Conservation (phyloP, 2,113 vertebrate species). For the Columbina picui region DNA sequence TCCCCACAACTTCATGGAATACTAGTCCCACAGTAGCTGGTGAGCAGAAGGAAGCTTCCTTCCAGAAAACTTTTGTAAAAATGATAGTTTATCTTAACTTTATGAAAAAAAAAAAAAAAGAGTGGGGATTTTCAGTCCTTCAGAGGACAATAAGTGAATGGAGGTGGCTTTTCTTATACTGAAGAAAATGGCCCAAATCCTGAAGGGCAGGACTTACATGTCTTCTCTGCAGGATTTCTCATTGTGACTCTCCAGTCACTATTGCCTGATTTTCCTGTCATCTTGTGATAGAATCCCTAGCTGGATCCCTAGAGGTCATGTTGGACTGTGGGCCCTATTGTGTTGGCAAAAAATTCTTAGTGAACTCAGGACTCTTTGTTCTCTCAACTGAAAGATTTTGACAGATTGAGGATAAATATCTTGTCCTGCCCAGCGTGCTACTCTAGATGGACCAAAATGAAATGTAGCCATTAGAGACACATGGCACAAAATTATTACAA, state of each 20-base stretch:
- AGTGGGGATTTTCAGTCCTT: background rate
- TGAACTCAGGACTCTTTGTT: background rate
- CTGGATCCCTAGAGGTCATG: background rate
- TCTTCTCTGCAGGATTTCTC: background rate
- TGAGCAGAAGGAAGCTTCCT: background rate
- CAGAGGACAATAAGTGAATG: background rate
- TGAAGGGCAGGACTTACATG: background rate
- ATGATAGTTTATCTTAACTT: background rate
- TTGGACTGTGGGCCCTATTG: background rate
- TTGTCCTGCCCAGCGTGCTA: background rate
- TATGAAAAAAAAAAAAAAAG: background rate
- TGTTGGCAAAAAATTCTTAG: background rate
- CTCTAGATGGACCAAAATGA: background rate
- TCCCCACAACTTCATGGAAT: background rate
- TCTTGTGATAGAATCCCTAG: background rate
- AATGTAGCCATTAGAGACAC: background rate
- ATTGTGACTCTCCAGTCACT: background rate
- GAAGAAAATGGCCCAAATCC: background rate
- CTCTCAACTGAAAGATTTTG: background rate
- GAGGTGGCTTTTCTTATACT: background rate
- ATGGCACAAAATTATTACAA: background rate
- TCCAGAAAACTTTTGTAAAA: background rate
- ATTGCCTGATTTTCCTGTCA: background rate
- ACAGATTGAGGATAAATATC: background rate
- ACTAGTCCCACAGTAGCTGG: fast-evolving